Base-by-base conservation (phyloP, 2,888 invertebrate genomes). In the Dasysyrphus tricinctus region DNA sequence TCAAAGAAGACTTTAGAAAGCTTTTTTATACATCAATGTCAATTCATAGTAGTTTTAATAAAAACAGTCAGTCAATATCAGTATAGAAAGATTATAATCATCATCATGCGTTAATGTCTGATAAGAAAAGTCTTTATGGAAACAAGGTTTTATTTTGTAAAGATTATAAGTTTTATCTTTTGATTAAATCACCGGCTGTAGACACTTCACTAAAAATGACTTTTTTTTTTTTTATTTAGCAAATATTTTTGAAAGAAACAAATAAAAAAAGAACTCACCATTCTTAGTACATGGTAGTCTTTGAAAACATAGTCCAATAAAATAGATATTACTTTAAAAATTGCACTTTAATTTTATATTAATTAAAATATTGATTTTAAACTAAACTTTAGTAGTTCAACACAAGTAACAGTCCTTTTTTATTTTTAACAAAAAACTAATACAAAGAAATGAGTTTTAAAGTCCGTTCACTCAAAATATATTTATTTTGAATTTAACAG, bases 201-300 rank as follows among this genome's bases (percentile, higher is more conserved):
- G 49, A 57, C 57, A 85, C 80, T 80, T 80, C 84, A 85, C 80
- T 77, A 47, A 78, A 47, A 34, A 74, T 57, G 34, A 69, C 32
- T 61, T 32, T 37, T 57, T 44, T 8, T 44, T 8, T 49, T 8
- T 8, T 37, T n/a, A n/a, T 6, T 6, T 3, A 44, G 9, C 1
- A 2, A 16, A 7, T 37, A 16, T 59, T 57, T 47, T 16, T 5
- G n/a, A 37, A 12, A 12, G 0, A 37, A 56, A 56, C 5, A 47
- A n/a, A n/a, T 11, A 11, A 0, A 12, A 2, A 11, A 39, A 34
- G 37, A 16, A 85, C 85, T 85, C 24, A 85, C 85, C 85, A 85
- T 85, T 56, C 77, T 85, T 85, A 85, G 16, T 78, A 81, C 85
- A 85, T 85, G 77, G 59, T 70, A 77, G 37, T 81, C 77, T 56